These are phyloP conservation scores for Lasius fuliginosus DNA, from an alignment of 2,888 invertebrate genomes.

Conservation along the genomic window DNA sequence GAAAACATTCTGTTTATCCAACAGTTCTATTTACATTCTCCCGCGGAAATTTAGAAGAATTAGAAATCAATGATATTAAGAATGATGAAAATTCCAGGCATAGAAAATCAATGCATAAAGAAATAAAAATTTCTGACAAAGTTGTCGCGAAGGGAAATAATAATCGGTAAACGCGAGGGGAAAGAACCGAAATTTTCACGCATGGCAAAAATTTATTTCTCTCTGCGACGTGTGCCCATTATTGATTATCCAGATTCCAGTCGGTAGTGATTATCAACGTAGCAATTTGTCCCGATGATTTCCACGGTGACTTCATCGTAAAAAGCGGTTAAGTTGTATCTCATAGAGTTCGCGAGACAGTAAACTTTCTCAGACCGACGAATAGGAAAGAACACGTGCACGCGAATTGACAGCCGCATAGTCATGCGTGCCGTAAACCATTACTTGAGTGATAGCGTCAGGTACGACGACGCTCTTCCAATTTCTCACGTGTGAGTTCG, in stretches of 20 bases:
- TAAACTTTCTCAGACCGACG: slow-evolving; percentile 58
- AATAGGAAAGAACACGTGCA: slow-evolving; percentile 6
- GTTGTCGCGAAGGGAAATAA: not conserved
- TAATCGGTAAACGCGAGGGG: not conserved
- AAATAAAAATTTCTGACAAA: not conserved
- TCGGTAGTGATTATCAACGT: slow-evolving; percentile 27
- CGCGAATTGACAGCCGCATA: slow-evolving; percentile 38
- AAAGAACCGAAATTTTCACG: not conserved
- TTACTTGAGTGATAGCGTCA: not conserved
- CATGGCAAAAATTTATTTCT: slow-evolving; percentile 25
- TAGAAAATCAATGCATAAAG: not conserved
- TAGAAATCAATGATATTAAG: not conserved
- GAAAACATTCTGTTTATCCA: not conserved
- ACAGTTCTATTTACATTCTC: not conserved
- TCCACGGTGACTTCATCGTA: slow-evolving; percentile 40
- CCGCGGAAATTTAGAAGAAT: not conserved
- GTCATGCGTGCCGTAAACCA: not conserved
- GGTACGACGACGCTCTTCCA: not conserved
- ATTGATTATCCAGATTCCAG: slow-evolving; percentile 47
- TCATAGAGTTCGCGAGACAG: slow-evolving; percentile 41
- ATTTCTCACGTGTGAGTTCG: not conserved
- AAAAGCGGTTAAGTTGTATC: slow-evolving; percentile 64
- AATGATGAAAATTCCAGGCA: slow-evolving; percentile 1
- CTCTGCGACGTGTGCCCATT: slow-evolving; percentile 14
- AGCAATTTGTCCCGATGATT: slow-evolving; percentile 47